Base-by-base conservation (phyloP, 1,140 invertebrate species). In the Limonius californicus region DNA sequence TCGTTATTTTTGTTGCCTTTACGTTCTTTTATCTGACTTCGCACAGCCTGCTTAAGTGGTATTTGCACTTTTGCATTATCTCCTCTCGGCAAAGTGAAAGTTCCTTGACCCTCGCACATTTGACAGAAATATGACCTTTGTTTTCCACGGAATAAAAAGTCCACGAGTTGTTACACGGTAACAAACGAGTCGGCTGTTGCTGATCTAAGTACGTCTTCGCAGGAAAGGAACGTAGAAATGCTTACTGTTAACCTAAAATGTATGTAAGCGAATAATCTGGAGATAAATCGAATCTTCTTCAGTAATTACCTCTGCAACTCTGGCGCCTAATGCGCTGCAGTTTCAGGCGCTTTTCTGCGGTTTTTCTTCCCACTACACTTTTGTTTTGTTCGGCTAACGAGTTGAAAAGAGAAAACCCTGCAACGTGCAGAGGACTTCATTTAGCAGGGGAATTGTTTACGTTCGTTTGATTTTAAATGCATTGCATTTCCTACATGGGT, bases 41-140 rank as follows among this genome's bases (percentile, higher is more conserved):
- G n/a, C n/a, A 39, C n/a, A 39, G 35, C 8, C 8, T 9, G 45
- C 9, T 21, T 50, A 50, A 50, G 45, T 50, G 45, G 45, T 50
- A 50, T 18, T 50, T 16, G 45, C 45, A 50, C 20, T 50, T 18
- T 50, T 50, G 45, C 45, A 50, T 50, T 50, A 50, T 50, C 45
- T 50, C 16, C n/a, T 7, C 16, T 21, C n/a, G 42, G 45, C 19
- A 50, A 21, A 50, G 20, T 21, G 16, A 50, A 50, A 50, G 45
- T 50, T 50, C 45, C 14, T 50, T 50, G 45, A 50, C 16, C 45
- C 45, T 50, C 45, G 16, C n/a, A 50, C 45, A 50, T 50, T 50
- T 50, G 45, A 50, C 45, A 50, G 45, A 50, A 50, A 50, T 50
- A 50, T 50, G 45, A 50, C 45, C 45, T 50, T 50, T 50, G 45